These are phyloP conservation scores for Ditula angustiorana DNA, from an alignment of 2,888 invertebrate species.

Conservation along the genomic window DNA sequence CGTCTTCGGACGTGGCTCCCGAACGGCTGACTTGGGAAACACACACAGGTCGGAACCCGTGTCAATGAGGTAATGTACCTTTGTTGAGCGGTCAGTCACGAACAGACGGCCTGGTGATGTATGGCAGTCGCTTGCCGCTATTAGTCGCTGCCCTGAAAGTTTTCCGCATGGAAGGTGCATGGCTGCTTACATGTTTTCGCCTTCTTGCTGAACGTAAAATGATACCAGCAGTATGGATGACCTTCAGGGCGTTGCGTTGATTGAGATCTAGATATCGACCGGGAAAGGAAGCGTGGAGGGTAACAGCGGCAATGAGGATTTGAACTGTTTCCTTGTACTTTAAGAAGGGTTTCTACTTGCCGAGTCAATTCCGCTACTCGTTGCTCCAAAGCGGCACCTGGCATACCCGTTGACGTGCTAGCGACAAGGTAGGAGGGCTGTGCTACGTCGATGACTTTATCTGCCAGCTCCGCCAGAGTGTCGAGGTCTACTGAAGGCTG, in stretches of 20 bases:
- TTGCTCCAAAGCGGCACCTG: neutral
- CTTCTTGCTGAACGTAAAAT: conserved; percentile 30
- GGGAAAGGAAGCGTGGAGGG: neutral
- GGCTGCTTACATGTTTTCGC: conserved; percentile 37
- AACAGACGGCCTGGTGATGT: conserved; percentile 46
- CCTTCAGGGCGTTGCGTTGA: neutral
- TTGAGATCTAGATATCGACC: neutral
- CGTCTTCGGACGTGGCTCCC: neutral
- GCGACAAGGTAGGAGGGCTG: neutral
- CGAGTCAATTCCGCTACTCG: neutral
- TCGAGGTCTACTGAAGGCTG: neutral
- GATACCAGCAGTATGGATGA: conserved; percentile 40
- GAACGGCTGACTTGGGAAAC: conserved; percentile 32
- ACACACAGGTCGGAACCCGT: conserved; percentile 46
- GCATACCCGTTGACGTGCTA: neutral
- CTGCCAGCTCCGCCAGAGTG: neutral
- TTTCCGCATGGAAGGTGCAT: conserved; percentile 41
- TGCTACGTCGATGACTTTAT: neutral
- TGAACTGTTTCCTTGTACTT: neutral
- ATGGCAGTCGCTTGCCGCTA: conserved; percentile 47
- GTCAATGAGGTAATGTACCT: conserved; percentile 45
- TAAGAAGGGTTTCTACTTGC: neutral
- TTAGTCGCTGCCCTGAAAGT: conserved; percentile 42
- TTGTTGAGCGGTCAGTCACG: conserved; percentile 45
- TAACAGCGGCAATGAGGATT: neutral